phyloP scores from a whole-genome alignment of 1,140 invertebrate genomes.

The Brachionus koreanus region DNA sequence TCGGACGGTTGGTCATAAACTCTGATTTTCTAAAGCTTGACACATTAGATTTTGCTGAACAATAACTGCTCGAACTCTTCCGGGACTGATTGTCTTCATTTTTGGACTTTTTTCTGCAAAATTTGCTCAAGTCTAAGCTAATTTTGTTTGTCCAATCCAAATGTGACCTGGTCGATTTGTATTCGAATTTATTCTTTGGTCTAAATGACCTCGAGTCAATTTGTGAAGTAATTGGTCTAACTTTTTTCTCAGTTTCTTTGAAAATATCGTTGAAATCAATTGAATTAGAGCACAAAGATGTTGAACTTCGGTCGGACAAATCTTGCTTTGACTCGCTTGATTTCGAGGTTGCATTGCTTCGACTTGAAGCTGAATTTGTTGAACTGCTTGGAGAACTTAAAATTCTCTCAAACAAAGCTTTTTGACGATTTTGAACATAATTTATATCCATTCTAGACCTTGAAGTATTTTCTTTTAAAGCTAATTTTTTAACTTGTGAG shows the following conservation, averaged over 20 bases:
- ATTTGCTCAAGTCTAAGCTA: background rate
- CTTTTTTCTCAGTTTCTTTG: background rate
- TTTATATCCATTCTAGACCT: background rate
- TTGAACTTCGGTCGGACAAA: background rate
- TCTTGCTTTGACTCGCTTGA: background rate
- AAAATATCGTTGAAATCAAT: background rate
- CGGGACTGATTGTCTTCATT: background rate
- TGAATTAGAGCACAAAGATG: background rate
- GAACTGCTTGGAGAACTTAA: background rate
- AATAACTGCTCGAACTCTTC: background rate
- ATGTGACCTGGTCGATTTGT: background rate
- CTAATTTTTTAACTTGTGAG: background rate
- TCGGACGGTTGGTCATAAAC: background rate
- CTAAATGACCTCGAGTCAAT: background rate
- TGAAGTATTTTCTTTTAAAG: background rate
- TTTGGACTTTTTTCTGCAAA: background rate
- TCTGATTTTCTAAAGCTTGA: background rate
- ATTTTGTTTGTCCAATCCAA: background rate
- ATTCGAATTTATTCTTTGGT: background rate
- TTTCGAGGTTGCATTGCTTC: background rate
- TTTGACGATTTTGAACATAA: background rate
- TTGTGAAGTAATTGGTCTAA: background rate
- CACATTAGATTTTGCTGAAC: background rate
- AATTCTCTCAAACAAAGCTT: background rate
- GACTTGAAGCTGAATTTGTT: background rate